A percentile compares a stretch with the other conserved stretches of the same genome.
phyloP scores from a whole-genome alignment of 1,140 invertebrate species.

The Brevipalpus yothersi region DNA sequence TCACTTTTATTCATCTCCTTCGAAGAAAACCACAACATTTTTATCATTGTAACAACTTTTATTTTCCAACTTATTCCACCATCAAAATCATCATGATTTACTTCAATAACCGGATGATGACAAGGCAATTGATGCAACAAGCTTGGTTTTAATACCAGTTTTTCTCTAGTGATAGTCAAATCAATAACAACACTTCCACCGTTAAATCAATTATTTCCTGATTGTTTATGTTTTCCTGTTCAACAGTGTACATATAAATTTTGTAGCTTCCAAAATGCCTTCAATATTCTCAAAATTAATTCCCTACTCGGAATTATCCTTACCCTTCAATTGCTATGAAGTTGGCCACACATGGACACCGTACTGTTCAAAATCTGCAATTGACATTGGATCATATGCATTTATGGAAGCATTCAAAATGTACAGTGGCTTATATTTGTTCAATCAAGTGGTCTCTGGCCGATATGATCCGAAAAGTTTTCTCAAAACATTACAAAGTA shows the following conservation, averaged over 20 bases:
- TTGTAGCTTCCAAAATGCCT: constrained; percentile 12
- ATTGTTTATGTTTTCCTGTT: neutral
- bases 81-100: no score
- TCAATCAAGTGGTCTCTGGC: neutral
- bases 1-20: no score
- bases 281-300: constrained; percentile 31
- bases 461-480: neutral
- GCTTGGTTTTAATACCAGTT: no score
- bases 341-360: constrained; percentile 46
- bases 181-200: no score
- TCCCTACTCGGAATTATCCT: constrained; percentile 11
- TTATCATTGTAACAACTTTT: no score
- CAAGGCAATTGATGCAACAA: no score
- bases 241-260: neutral
- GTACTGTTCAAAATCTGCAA: neutral
- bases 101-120: no score
- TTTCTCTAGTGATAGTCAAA: no score
- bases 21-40: no score
- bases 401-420: neutral
- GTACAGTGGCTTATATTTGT: constrained; percentile 1
- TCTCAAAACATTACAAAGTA: neutral
- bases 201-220: no score
- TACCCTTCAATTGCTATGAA: constrained; percentile 34
- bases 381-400: neutral
- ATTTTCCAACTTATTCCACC: no score